phyloP scores from a whole-genome alignment of 2,113 vertebrate species.

The Crypturellus undulatus region DNA sequence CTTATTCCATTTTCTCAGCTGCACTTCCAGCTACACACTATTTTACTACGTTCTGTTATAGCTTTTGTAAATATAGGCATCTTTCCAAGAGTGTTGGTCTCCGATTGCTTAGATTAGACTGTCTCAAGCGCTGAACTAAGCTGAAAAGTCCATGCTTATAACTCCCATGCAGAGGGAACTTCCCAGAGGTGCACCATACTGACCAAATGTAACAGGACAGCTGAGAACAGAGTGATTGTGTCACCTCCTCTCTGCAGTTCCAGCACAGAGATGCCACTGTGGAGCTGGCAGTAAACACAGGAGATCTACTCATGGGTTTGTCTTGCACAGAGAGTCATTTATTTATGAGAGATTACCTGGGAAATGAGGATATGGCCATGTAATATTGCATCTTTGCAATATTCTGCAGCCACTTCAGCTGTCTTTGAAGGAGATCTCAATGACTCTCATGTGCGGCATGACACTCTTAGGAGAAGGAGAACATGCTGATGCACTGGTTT shows the following conservation, averaged over 20 bases:
- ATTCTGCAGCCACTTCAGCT: neutral
- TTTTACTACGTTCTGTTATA: neutral
- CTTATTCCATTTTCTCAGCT: neutral
- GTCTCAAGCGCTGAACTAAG: accelerated
- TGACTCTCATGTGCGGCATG: neutral
- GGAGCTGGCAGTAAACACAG: neutral
- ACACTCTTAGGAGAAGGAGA: neutral
- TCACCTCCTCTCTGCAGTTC: neutral
- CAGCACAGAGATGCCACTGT: neutral
- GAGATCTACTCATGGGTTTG: neutral
- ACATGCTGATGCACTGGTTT: neutral
- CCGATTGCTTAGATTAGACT: neutral
- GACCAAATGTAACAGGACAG: neutral
- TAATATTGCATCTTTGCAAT: no score
- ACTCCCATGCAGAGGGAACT: neutral
- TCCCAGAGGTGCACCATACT: neutral
- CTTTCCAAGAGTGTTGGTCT: neutral
- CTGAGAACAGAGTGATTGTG: neutral
- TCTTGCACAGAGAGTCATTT: neutral
- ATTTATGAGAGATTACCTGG: neutral
- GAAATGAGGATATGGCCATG: neutral
- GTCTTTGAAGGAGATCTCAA: neutral
- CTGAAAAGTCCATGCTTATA: neutral
- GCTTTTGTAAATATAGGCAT: neutral
- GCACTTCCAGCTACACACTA: neutral